Percentiles rank a stretch among this genome's conserved stretches.
Evolutionary conservation across 2,888 invertebrate genomes (phyloP).

Genomic region (Acrocyrtus sp.): DNA sequence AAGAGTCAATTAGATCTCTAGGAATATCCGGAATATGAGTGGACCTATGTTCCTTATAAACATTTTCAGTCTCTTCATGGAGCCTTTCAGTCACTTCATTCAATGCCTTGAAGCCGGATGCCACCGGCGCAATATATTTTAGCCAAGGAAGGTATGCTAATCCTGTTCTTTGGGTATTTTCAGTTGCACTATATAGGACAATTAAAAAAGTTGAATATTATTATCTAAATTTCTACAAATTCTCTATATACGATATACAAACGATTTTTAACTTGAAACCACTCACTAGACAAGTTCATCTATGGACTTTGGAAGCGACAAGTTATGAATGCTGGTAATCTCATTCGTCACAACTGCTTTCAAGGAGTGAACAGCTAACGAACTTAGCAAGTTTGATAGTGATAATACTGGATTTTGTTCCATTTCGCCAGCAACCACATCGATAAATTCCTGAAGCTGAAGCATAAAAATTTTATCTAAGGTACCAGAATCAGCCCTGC

Average conservation of each 20-base stretch:
- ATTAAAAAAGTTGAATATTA: no score
- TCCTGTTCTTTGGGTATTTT: slow-evolving; percentile 8
- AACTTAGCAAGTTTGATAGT: background rate
- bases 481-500: no score
- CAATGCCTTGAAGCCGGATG: slow-evolving; percentile 40
- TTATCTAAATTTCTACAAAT: no score
- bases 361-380: background rate
- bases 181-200: no score
- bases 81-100: slow-evolving; percentile 4
- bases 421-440: no score
- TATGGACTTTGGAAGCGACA: background rate
- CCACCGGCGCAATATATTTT: slow-evolving; percentile 39
- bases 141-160: slow-evolving; percentile 44
- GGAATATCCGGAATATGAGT: slow-evolving; percentile 14
- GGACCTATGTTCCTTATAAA: slow-evolving; percentile 25
- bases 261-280: no score
- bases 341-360: background rate
- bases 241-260: no score
- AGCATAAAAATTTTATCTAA: no score
- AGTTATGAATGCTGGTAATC: background rate
- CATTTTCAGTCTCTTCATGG: slow-evolving; percentile 30
- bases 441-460: no score
- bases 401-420: background rate
- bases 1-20: slow-evolving; percentile 52
- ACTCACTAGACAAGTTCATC: background rate